Base-by-base conservation (phyloP, 2,888 invertebrate genomes). In the Perdita meconis region DNA sequence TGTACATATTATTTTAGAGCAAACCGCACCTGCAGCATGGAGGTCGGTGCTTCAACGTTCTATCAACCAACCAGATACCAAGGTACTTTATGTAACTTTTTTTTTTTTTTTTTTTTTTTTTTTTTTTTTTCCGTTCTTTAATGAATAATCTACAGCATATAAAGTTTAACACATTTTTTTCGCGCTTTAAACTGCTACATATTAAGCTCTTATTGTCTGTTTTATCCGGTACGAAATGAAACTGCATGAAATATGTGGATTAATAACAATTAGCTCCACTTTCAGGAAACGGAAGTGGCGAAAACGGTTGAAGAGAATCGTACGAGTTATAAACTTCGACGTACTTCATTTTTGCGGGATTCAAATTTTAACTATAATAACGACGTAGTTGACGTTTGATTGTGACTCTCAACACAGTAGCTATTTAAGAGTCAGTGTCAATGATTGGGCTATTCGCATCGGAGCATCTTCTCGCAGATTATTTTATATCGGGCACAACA, bases 351-450 rank as follows among this genome's bases (percentile, higher is more conserved):
- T 81, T 86, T 92, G 78, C 92, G 92, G 64, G 92, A 92, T 86
- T 92, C 92, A 51, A 92, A 92, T 81, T 92, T 91, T 84, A 92
- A 92, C 85, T 92, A 92, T 76, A 91, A 92, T 80, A 92, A 91
- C 72, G 92, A 92, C 60, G 89, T 91, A 67, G 92, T 92, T 80
- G 92, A 92, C 76, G 92, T 92, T 75, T 92, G 83, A 89, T 71
- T 69, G 76, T 75, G 69, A 80, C 78, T 64, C 78, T 64, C 74
- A 78, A 67, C 38, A 2, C 71, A 77, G 56, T 67, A 70, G 61
- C 24, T 56, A 67, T 61, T 65, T 42, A 44, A 34, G 53, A 53
- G 19, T 60, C 71, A 73, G 60, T 68, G 50, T 50, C 73, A 70
- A 19, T 76, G 51, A 61, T 63, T 71, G 57, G 2, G 40, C 57